Evolutionary conservation across 2,113 vertebrate genomes (phyloP).

Genomic region (Grammomys surdaster): DNA sequence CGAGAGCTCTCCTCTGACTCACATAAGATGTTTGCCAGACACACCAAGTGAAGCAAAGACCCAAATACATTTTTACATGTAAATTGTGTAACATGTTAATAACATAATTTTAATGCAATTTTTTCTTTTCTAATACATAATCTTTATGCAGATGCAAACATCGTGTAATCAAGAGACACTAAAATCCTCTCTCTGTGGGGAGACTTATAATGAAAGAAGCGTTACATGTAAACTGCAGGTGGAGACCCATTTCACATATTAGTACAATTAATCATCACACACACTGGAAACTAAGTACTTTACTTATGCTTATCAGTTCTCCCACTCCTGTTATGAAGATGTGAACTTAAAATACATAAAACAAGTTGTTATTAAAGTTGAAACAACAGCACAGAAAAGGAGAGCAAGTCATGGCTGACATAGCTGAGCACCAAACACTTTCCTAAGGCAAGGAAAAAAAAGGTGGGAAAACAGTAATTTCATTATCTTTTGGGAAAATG

Average conservation of each 20-base stretch:
- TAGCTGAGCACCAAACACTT: not conserved
- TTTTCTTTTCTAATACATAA: not conserved
- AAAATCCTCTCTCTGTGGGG: not conserved
- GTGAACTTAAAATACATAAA: slow-evolving; percentile 7
- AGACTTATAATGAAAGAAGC: not conserved
- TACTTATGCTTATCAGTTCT: slow-evolving; percentile 1
- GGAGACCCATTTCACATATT: not conserved
- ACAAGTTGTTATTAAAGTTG: not conserved
- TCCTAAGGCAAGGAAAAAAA: not conserved
- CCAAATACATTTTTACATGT: not conserved
- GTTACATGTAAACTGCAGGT: not conserved
- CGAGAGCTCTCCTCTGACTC: not conserved
- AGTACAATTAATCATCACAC: not conserved
- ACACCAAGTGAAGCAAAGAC: not conserved
- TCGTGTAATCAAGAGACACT: not conserved
- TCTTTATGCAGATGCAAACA: slow-evolving; percentile 1
- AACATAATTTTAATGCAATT: not conserved
- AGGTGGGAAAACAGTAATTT: not conserved
- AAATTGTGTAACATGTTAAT: not conserved
- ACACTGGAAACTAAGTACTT: slow-evolving; percentile 39
- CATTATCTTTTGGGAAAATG: slow-evolving; percentile 41
- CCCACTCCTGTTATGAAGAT: not conserved
- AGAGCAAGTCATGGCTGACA: not conserved
- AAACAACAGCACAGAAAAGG: slow-evolving; percentile 1
- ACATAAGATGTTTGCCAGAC: not conserved